A percentile compares a stretch with the other conserved stretches of the same genome.
These are phyloP conservation scores for Fabriciana adippe DNA, from an alignment of 2,888 invertebrate genomes.

Conservation along the genomic window DNA sequence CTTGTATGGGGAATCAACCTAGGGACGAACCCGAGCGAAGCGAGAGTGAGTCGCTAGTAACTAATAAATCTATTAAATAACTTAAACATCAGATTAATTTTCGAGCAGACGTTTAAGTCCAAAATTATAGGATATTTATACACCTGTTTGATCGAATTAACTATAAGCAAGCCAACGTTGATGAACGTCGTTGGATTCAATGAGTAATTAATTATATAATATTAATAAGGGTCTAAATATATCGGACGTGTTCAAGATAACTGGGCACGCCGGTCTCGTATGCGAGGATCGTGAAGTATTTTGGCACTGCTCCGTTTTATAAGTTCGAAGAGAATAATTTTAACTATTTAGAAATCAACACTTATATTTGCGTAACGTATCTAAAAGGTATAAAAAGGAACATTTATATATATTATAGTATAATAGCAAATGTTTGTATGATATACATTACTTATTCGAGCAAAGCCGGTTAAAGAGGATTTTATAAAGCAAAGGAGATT, in stretches of 20 bases:
- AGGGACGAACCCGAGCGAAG: too few species aligned
- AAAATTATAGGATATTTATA: background rate
- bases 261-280: slow-evolving; percentile 5
- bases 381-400: too few species aligned
- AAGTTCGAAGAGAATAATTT: background rate
- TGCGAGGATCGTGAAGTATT: slow-evolving; percentile 12
- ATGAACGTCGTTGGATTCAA: slow-evolving; percentile 5
- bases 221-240: slow-evolving; percentile 14
- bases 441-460: too few species aligned
- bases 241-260: slow-evolving; percentile 13
- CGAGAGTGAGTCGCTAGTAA: too few species aligned
- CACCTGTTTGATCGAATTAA: slow-evolving; percentile 5
- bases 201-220: slow-evolving; percentile 21
- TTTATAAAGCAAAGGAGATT: too few species aligned
- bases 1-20: too few species aligned
- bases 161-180: background rate
- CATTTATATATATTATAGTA: too few species aligned
- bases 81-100: too few species aligned
- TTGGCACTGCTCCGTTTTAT: slow-evolving; percentile 10
- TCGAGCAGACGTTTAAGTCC: too few species aligned
- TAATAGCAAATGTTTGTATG: too few species aligned
- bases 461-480: too few species aligned
- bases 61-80: too few species aligned
- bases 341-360: background rate
- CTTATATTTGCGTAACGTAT: background rate